Conservation (phyloP, 2,888 invertebrate species). For the Oxyteleia sp. region DNA sequence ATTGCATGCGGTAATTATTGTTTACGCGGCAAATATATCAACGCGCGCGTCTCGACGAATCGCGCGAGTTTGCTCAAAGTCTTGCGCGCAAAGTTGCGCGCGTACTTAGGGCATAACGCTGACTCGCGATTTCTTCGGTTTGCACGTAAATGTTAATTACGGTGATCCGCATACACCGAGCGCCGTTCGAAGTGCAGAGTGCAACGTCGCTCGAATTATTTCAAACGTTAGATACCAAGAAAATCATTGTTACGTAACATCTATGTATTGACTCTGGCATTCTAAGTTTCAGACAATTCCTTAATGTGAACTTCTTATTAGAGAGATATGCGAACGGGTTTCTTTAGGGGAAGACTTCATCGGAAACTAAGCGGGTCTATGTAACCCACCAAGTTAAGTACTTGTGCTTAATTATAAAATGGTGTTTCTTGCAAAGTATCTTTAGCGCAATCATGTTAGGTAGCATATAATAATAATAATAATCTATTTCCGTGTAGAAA, state of each 20-base stretch:
- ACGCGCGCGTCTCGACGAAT: constrained; percentile 63
- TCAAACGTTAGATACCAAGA: constrained; percentile 24
- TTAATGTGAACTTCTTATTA: constrained; percentile 26
- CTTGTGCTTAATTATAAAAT: background rate
- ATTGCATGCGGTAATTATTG: constrained; percentile 84
- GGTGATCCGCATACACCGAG: constrained; percentile 60
- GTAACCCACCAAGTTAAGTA: constrained; percentile 22
- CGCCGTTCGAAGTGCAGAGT: constrained; percentile 32
- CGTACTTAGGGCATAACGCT: constrained; percentile 53
- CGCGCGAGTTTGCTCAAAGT: constrained; percentile 54
- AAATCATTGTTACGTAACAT: constrained; percentile 34
- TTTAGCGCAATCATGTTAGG: too few relatives aligned
- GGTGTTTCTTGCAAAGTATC: too few relatives aligned
- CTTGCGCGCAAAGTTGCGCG: constrained; percentile 48
- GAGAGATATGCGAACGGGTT: constrained; percentile 9
- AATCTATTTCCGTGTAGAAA: too few relatives aligned
- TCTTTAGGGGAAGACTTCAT: constrained; percentile 10
- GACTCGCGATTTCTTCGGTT: constrained; percentile 67
- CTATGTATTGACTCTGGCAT: constrained; percentile 49
- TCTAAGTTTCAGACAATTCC: constrained; percentile 42
- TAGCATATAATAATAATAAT: too few relatives aligned
- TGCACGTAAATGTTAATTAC: constrained; percentile 65
- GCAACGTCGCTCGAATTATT: constrained; percentile 63
- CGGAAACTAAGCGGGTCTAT: constrained; percentile 16
- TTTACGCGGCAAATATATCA: constrained; percentile 82